Evolutionary conservation across 2,113 vertebrate species (phyloP).

Genomic region (Panurus biarmicus): DNA sequence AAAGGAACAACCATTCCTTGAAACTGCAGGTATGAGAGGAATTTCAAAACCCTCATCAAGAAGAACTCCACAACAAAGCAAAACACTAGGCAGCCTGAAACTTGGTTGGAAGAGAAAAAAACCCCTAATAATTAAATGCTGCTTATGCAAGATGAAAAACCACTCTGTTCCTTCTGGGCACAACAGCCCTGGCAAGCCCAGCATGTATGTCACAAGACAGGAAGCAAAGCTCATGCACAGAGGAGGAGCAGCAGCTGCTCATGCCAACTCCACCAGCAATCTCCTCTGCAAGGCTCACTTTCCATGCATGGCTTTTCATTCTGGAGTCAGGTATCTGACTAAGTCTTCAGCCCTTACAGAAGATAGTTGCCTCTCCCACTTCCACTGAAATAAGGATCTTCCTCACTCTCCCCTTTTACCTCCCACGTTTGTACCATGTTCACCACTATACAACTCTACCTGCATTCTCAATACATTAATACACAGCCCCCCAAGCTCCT

Average conservation of each 20-base stretch:
- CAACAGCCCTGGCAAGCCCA: slow-evolving; percentile 3
- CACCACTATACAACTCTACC: neutral
- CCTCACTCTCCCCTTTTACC: neutral
- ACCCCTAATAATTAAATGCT: slow-evolving; percentile 7
- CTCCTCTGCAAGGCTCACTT: neutral
- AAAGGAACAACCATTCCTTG: neutral
- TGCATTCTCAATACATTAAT: neutral
- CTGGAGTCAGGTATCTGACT: neutral
- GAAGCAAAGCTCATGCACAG: neutral
- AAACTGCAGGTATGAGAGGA: slow-evolving; percentile 18
- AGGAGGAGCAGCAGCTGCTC: neutral
- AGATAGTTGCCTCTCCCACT: neutral
- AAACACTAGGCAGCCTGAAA: neutral
- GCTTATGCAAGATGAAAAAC: slow-evolving; percentile 5
- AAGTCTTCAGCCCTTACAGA: neutral
- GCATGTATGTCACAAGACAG: neutral
- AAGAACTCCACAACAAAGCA: neutral
- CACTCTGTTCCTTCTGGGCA: slow-evolving; percentile 15
- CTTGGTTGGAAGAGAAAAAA: neutral
- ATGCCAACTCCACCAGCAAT: neutral
- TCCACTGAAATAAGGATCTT: neutral
- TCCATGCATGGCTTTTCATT: neutral
- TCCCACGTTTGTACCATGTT: neutral
- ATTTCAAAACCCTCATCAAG: slow-evolving; percentile 24
- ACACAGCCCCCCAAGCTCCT: neutral